Conservation (phyloP, 2,797 vertebrate genomes). For the Acanthiza pusilla region DNA sequence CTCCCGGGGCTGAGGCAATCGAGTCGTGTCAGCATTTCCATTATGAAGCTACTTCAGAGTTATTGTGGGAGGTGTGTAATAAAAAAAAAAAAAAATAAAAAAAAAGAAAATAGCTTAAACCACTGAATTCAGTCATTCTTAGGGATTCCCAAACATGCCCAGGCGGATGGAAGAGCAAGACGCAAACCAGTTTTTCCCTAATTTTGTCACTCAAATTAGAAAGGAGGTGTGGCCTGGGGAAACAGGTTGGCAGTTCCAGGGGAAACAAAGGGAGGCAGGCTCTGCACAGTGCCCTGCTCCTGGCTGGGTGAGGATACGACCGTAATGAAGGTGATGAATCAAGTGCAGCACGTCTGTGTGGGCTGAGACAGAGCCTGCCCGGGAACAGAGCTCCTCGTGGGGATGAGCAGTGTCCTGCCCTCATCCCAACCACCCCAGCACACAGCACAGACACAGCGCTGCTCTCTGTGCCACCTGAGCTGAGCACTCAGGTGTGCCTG, state of each 20-base stretch:
- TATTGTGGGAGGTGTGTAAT: neutral
- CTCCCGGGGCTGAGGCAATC: neutral
- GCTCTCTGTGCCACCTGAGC: neutral
- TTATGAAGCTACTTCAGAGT: slow-evolving; percentile 12
- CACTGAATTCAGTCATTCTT: slow-evolving; percentile 41
- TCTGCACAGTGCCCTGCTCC: neutral
- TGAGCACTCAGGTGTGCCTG: neutral
- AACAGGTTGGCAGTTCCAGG: neutral
- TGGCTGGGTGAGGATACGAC: neutral
- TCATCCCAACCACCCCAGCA: neutral
- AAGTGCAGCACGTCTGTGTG: neutral
- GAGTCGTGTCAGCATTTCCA: slow-evolving; percentile 34
- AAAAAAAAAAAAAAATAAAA: neutral
- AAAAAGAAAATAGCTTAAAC: neutral
- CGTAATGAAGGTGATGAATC: neutral
- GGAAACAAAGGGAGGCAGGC: neutral
- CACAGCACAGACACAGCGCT: neutral
- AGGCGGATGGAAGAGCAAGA: neutral
- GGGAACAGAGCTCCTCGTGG: neutral
- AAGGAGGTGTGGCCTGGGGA: slow-evolving; percentile 20
- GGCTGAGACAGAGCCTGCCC: neutral
- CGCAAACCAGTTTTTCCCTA: neutral
- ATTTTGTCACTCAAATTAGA: slow-evolving; percentile 47
- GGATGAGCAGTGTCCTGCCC: neutral
- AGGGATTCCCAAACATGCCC: slow-evolving; percentile 51